Evolutionary conservation across 2,113 vertebrate genomes (phyloP).

Genomic region (Vulpes ferrilata): DNA sequence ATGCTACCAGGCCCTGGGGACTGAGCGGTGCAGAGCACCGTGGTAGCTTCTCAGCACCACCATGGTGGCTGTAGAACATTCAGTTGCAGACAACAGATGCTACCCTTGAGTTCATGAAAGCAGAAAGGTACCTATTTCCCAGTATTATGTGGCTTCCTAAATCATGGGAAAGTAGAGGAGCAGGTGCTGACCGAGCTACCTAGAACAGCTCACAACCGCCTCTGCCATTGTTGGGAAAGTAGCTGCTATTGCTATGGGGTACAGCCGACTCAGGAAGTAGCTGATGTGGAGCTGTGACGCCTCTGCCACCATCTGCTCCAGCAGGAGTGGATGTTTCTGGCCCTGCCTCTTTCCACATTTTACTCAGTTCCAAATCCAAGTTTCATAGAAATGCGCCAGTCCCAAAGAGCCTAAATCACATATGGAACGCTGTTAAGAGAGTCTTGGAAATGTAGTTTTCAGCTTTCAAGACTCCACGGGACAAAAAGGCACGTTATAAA

Average conservation of each 20-base stretch:
- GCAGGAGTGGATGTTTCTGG: neutral
- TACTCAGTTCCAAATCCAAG: neutral
- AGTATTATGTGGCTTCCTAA: neutral
- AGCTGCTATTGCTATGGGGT: accelerated
- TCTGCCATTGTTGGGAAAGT: neutral
- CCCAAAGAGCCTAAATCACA: neutral
- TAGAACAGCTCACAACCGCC: neutral
- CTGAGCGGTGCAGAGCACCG: neutral
- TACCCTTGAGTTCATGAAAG: neutral
- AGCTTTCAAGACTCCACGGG: neutral
- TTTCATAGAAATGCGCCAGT: neutral
- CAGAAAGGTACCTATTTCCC: neutral
- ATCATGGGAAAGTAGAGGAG: neutral
- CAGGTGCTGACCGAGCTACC: neutral
- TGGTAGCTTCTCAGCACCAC: neutral
- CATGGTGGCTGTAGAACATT: too few species aligned
- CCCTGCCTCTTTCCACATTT: neutral
- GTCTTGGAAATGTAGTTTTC: neutral
- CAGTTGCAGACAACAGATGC: neutral
- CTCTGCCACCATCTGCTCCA: neutral
- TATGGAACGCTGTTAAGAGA: neutral
- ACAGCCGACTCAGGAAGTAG: neutral
- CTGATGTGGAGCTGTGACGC: neutral
- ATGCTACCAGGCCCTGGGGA: neutral
- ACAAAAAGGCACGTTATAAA: neutral